A percentile compares a stretch with the other conserved stretches of the same genome.
Conservation (phyloP, 2,113 vertebrate genomes). For the Serinus canaria region DNA sequence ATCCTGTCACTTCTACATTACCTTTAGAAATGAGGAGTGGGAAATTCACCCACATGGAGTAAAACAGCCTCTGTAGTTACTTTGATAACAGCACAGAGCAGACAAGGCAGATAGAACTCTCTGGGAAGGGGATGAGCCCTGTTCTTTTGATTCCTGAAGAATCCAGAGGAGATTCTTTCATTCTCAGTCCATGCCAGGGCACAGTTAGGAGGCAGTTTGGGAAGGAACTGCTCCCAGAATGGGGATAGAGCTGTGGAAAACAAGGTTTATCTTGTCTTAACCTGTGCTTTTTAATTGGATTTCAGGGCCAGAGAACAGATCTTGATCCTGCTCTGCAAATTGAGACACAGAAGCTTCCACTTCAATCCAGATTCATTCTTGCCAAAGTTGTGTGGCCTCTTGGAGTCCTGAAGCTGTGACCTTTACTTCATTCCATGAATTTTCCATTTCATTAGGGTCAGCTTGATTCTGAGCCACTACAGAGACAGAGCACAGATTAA, state of each 20-base stretch:
- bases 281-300: background rate
- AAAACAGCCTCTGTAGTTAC: background rate
- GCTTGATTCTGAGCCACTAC: background rate
- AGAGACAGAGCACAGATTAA: background rate
- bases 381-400: background rate
- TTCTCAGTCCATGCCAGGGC: background rate
- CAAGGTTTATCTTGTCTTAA: background rate
- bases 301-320: background rate
- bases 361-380: background rate
- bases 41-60: background rate
- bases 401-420: background rate
- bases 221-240: background rate
- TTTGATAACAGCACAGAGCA: background rate
- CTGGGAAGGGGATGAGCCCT: background rate
- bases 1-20: background rate
- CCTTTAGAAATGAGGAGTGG: background rate
- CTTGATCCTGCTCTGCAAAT: background rate
- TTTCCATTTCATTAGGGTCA: background rate
- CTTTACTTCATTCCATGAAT: background rate
- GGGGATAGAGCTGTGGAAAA: background rate
- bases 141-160: background rate
- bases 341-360: background rate
- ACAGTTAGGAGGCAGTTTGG: background rate
- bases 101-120: background rate
- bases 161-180: background rate